These are phyloP conservation scores for Arnoldichthys spilopterus DNA, from an alignment of 2,797 vertebrate genomes.

Conservation along the genomic window DNA sequence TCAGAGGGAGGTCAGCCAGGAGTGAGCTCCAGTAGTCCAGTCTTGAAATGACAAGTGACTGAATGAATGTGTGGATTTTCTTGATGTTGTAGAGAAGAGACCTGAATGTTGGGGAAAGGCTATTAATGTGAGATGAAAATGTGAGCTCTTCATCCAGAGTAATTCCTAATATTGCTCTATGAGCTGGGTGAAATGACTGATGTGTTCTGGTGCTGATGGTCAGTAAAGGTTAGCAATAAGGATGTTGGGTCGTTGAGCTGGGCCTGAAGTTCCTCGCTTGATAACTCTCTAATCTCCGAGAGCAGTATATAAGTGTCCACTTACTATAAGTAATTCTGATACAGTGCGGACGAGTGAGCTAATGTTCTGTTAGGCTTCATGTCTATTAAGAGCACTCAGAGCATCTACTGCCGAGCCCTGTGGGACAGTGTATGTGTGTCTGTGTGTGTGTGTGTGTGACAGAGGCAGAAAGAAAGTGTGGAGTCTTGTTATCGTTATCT, in stretches of 20 bases:
- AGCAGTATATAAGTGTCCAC: conserved; percentile 34
- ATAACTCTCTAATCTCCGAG: conserved; percentile 5
- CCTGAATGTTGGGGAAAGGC: too few species aligned
- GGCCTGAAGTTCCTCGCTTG: neutral
- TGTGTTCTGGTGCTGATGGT: neutral
- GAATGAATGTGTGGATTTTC: too few species aligned
- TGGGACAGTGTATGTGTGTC: too few species aligned
- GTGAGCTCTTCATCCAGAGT: too few species aligned
- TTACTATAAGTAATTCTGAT: conserved; percentile 30
- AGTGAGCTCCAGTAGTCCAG: too few species aligned
- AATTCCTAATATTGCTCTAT: neutral
- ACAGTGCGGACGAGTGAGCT: conserved; percentile 11
- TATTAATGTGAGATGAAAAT: too few species aligned
- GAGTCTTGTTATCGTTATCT: conserved; percentile 51
- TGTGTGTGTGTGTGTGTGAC: neutral
- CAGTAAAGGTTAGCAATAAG: neutral
- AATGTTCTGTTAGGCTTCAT: conserved; percentile 24
- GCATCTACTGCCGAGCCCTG: neutral
- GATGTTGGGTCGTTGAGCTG: neutral
- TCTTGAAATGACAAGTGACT: too few species aligned
- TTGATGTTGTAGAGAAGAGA: too few species aligned
- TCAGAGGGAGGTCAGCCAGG: too few species aligned
- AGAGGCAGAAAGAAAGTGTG: neutral
- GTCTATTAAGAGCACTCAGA: conserved; percentile 21
- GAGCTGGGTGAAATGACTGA: neutral